Conservation (phyloP, 2,888 invertebrate genomes). For the Spialia ferax region DNA sequence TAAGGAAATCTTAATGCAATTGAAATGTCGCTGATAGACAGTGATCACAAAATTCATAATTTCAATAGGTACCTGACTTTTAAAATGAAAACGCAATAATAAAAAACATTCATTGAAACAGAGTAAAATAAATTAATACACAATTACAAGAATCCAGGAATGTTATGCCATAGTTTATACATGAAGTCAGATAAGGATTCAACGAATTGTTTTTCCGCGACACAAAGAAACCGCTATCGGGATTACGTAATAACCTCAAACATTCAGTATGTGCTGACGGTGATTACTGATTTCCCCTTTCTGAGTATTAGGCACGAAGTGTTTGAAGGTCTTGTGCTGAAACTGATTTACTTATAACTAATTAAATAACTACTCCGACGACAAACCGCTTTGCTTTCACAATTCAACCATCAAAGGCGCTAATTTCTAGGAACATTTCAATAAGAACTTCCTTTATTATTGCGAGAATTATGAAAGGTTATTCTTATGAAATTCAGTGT, state of each 20-base stretch:
- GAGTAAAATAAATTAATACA: no score
- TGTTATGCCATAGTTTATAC: conserved; percentile 6
- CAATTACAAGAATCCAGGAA: no score
- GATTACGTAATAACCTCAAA: conserved; percentile 45
- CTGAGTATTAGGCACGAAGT: neutral
- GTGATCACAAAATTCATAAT: no score
- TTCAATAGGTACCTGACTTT: no score
- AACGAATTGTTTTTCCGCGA: conserved; percentile 44
- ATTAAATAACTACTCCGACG: neutral
- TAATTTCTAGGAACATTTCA: neutral
- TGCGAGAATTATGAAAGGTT: neutral
- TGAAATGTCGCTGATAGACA: neutral
- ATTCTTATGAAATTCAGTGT: neutral
- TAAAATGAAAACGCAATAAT: no score
- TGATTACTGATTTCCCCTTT: conserved; percentile 12
- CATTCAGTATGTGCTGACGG: conserved; percentile 19
- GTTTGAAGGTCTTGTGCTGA: neutral
- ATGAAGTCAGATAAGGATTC: conserved; percentile 34
- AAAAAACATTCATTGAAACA: no score
- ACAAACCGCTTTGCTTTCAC: neutral
- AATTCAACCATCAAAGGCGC: neutral
- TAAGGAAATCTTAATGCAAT: neutral
- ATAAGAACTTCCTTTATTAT: neutral
- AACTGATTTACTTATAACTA: neutral
- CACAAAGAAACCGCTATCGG: conserved; percentile 43